Conservation (phyloP, 2,113 vertebrate species). For the Eretmochelys imbricata region DNA sequence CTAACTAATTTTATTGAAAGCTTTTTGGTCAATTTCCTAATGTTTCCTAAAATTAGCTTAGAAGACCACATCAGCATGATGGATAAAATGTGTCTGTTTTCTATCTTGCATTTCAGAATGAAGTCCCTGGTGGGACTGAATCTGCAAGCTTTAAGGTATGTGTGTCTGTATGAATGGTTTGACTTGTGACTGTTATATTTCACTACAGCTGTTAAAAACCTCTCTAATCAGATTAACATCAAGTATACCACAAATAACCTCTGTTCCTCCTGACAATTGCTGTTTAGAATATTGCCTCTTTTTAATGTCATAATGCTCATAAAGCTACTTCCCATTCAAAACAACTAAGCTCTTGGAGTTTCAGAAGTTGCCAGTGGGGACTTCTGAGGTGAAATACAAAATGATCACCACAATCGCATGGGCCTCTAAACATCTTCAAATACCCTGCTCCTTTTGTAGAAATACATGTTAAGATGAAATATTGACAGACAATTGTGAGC, state of each 20-base stretch:
- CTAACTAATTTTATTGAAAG: background rate
- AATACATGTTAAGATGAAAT: background rate
- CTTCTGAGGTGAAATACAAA: background rate
- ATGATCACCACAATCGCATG: rapidly evolving
- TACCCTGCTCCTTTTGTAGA: background rate
- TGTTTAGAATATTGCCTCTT: background rate
- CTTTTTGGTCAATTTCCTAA: background rate
- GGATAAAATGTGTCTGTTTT: rapidly evolving
- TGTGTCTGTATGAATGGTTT: rapidly evolving
- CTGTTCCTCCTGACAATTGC: background rate
- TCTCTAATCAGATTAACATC: background rate
- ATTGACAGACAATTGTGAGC: background rate
- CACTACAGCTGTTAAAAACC: background rate
- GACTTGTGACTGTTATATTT: background rate
- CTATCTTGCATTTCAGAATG: constrained; percentile 80
- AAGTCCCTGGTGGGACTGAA: constrained; percentile 88
- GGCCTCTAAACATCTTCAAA: background rate
- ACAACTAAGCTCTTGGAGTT: background rate
- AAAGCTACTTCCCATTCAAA: background rate
- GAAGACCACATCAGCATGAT: background rate
- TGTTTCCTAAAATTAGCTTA: background rate
- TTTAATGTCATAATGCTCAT: background rate
- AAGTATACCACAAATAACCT: background rate
- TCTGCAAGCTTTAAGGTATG: constrained; percentile 85
- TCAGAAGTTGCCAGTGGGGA: background rate